phyloP scores from a whole-genome alignment of 2,797 vertebrate genomes.

The Hippoglossus hippoglossus region DNA sequence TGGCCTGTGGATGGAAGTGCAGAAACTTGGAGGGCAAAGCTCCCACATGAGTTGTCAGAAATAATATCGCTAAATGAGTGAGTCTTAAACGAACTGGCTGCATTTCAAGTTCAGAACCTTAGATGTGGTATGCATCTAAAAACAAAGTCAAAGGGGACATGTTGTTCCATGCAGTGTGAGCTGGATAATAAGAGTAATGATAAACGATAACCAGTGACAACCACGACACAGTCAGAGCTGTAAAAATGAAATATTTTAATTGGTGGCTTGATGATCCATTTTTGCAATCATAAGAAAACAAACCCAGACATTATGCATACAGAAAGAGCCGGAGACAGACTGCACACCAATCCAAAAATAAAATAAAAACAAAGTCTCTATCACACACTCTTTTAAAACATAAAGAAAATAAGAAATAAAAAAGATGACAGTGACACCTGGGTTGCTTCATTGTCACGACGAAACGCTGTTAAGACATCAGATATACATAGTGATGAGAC shows the following conservation, averaged over 20 bases:
- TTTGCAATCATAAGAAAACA: slow-evolving; percentile 83
- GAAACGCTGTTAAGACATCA: slow-evolving; percentile 77
- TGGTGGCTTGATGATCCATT: slow-evolving; percentile 84
- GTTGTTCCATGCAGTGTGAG: not conserved
- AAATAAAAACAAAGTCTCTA: slow-evolving; percentile 39
- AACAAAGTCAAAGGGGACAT: not conserved
- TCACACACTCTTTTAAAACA: slow-evolving; percentile 54
- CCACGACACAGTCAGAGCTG: slow-evolving; percentile 64
- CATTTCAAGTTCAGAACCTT: slow-evolving; percentile 25
- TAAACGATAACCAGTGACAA: slow-evolving; percentile 50
- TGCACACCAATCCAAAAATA: slow-evolving; percentile 52
- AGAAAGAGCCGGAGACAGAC: slow-evolving; percentile 69
- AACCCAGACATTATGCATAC: slow-evolving; percentile 74
- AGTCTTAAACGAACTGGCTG: slow-evolving; percentile 16
- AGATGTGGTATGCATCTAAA: slow-evolving; percentile 15
- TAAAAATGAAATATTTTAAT: slow-evolving; percentile 89
- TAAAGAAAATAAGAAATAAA: slow-evolving; percentile 12
- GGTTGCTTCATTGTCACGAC: slow-evolving; percentile 66
- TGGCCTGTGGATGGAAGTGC: slow-evolving; percentile 18
- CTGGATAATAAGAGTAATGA: slow-evolving; percentile 17
- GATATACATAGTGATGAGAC: slow-evolving; percentile 65
- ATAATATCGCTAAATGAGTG: slow-evolving; percentile 6
- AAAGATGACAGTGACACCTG: slow-evolving; percentile 44
- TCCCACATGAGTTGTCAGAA: slow-evolving; percentile 22
- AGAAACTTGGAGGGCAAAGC: slow-evolving; percentile 35